Conservation (phyloP, 2,888 invertebrate genomes). For the Hydrotaea diabolus region DNA sequence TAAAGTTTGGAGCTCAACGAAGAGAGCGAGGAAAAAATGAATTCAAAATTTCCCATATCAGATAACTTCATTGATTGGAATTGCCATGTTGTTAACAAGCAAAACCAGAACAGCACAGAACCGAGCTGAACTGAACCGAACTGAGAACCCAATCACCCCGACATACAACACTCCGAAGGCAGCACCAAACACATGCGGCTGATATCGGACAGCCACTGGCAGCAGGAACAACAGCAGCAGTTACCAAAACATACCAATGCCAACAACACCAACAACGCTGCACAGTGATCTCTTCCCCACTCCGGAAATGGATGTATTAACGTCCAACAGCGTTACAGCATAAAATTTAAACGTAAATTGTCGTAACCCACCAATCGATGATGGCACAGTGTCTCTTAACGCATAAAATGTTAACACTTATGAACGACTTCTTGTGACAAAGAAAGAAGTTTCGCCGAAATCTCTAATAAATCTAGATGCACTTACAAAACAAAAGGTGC, state of each 20-base stretch:
- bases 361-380: constrained; percentile 27
- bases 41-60: constrained; percentile 67
- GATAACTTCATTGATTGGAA: constrained; percentile 69
- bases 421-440: too few relatives aligned
- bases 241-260: not conserved
- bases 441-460: too few relatives aligned
- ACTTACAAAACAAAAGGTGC: too few relatives aligned
- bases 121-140: constrained; percentile 41
- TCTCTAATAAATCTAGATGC: too few relatives aligned
- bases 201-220: constrained; percentile 2
- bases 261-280: constrained; percentile 48
- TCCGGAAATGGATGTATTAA: constrained; percentile 64
- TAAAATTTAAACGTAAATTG: constrained; percentile 46
- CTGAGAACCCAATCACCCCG: not conserved
- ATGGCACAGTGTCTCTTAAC: not conserved
- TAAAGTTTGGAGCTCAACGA: constrained; percentile 44
- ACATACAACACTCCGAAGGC: not conserved
- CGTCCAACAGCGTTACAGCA: constrained; percentile 31
- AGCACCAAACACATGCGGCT: not conserved
- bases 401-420: too few relatives aligned
- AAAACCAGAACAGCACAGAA: constrained; percentile 64
- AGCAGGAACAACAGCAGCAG: not conserved
- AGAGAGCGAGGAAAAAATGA: constrained; percentile 22
- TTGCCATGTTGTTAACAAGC: constrained; percentile 68
- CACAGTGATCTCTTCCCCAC: constrained; percentile 42